Evolutionary conservation across 1,140 invertebrate genomes (phyloP), one percentile per base, ranked within the genome.

Genomic region (Calycopis cecrops): DNA sequence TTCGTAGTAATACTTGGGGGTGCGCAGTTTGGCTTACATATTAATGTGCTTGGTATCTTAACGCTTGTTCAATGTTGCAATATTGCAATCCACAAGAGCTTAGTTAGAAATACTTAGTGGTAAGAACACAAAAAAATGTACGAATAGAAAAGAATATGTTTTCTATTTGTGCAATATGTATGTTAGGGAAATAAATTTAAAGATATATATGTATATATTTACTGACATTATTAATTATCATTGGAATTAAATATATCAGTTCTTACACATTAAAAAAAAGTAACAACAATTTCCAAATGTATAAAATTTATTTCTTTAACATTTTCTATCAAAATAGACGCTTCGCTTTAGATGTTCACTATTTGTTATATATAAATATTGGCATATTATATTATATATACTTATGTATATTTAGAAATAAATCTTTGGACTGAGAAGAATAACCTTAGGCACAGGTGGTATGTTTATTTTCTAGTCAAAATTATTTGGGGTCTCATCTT

Each of bases 401-500:
- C 9, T 44, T 44, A 44, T 44, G 17, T 44, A 44, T 44, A 2
- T 28, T 28, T 28, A 28, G 6, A 28, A 28, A 14, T 37, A 16
- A 14, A 14, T 14, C 16, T 0, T 14, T 9, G 12, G 38, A 40
- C 12, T 14, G 38, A 40, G 38, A 44, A 44, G 14, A 44, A 44
- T 28, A 28, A 28, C 21, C 2, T 6, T 2, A 28, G 21, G 16
- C 38, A 44, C 40, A 44, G 40, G 16, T 44, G 9, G 21, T 28
- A 28, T 28, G 21, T 28, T 28, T 28, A 28, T 28, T 28, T 28
- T 6, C 21, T 28, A 28, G 9, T 9, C 9, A 37, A 37, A 10
- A 44, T 44, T 14, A 44, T 44, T 44, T 40, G 12, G 38, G 38
- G 38, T 40, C 40, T 44, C 40, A 17, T 44, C n/a, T n/a, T 28